Percentiles rank a stretch among this genome's conserved stretches.
phyloP scores from a whole-genome alignment of 2,113 vertebrate genomes.

The Anser cygnoides region DNA sequence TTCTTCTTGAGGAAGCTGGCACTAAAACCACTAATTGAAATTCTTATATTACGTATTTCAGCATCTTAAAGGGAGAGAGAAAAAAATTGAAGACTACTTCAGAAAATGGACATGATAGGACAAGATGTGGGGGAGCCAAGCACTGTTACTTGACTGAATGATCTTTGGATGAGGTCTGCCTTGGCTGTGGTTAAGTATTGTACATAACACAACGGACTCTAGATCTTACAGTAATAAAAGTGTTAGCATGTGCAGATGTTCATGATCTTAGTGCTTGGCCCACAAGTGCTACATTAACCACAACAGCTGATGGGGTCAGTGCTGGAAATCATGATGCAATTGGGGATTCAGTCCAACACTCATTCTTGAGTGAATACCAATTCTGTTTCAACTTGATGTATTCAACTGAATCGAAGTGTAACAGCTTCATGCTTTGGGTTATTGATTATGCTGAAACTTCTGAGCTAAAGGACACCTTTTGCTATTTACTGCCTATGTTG shows the following conservation, averaged over 20 bases:
- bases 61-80: background rate
- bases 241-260: background rate
- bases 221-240: background rate
- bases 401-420: accelerated
- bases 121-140: too few relatives aligned
- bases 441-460: background rate
- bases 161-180: background rate
- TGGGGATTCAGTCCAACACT: background rate
- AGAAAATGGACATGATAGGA: background rate
- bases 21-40: background rate
- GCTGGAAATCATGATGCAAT: background rate
- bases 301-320: background rate
- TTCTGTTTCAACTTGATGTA: background rate
- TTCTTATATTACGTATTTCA: background rate
- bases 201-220: background rate
- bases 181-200: background rate
- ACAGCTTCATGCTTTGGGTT: background rate
- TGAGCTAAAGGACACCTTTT: background rate
- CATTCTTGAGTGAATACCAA: background rate
- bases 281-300: background rate
- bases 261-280: background rate
- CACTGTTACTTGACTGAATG: background rate
- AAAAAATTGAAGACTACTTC: background rate
- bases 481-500: background rate
- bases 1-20: background rate